Conservation (phyloP, 1,140 invertebrate species). For the Tenebrio molitor region DNA sequence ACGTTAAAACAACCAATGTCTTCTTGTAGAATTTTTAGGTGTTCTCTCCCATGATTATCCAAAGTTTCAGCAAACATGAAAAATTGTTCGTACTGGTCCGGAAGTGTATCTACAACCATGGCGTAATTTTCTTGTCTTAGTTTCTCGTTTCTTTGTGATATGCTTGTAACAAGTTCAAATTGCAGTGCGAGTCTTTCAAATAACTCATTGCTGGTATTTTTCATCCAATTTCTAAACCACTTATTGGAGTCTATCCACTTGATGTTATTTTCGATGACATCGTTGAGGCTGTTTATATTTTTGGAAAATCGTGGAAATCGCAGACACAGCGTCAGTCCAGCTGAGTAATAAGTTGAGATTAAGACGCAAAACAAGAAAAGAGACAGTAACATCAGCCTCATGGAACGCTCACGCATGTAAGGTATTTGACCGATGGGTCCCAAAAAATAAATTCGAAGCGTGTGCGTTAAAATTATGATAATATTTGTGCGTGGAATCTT, state of each 20-base stretch:
- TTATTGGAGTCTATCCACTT: background rate
- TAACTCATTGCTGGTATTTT: background rate
- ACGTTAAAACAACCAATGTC: constrained; percentile 2
- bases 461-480: background rate
- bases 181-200: background rate
- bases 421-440: background rate
- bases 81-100: background rate
- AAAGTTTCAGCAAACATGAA: background rate
- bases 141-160: background rate
- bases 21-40: background rate
- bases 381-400: background rate
- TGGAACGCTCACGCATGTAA: background rate
- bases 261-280: background rate
- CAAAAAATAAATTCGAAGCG: background rate
- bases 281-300: background rate
- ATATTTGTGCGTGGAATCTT: too few relatives aligned
- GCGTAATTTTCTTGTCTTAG: background rate
- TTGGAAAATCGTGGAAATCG: constrained; percentile 4
- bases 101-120: background rate
- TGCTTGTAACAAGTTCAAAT: background rate
- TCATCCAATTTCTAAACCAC: background rate
- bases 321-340: background rate
- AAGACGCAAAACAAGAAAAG: background rate
- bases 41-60: background rate
- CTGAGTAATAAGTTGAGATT: background rate